Evolutionary conservation across 2,797 vertebrate species (phyloP), one percentile per base, ranked within the genome.

Genomic region (Saguinus oedipus): DNA sequence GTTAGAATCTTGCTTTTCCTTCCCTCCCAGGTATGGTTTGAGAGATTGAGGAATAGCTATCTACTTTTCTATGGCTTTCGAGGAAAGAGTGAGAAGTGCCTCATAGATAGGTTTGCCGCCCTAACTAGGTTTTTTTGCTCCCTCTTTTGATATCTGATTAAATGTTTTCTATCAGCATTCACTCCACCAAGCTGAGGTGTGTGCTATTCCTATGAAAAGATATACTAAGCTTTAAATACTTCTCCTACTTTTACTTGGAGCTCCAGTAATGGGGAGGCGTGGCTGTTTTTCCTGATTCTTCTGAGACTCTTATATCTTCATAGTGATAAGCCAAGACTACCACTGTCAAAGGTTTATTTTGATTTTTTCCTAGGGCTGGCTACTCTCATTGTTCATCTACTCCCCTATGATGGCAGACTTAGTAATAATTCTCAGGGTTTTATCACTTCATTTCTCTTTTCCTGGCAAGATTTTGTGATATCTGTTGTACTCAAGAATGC

Each of bases 191-290:
- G 24, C 36, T 36, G 19, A 81, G 26, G 0, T 24, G 42, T 44
- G 44, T 46, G 57, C 48, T 61, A 24, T 14, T 55, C 30, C 24
- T 53, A 27, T 70, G 57, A 88, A 87, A 78, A 79, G 33, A 80
- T 9, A 27, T 1, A 44, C 24, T 85, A 10, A 30, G 22, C 27
- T 94, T 90, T 74, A 19, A 15, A 36, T 39, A 46, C 72, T 61
- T 27, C 50, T 27, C 42, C 7, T 39, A 2, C 14, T 20, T 53
- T 27, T 36, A 46, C 36, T 57, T 68, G 15, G 36, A 87, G 36
- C 1, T 27, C 26, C n/a, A 11, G 7, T 14, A 4, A 20, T 53
- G 14, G 33, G 12, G 27, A 59, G 4, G 2, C 9, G 20, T 8
- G 13, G 6, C 42, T 55, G 0, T 74, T 85, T 94, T 20, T 22